Evolutionary conservation across 2,797 vertebrate species (phyloP).

Genomic region (Acrossocheilus wenchowensis): DNA sequence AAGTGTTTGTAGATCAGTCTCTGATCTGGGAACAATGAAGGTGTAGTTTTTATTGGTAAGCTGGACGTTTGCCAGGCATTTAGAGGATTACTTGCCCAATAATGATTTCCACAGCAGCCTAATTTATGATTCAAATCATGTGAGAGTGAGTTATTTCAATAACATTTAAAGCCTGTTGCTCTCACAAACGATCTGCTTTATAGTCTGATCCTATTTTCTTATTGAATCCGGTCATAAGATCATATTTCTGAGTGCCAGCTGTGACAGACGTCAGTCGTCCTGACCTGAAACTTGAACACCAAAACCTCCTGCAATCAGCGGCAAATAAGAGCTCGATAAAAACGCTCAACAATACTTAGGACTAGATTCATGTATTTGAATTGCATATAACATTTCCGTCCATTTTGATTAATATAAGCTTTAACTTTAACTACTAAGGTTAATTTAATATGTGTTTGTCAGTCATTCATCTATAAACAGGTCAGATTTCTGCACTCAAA

Average conservation of each 20-base stretch:
- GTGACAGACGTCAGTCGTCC: not conserved
- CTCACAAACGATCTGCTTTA: conserved; percentile 13
- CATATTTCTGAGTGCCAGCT: not conserved
- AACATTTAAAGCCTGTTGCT: not conserved
- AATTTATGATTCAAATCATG: not conserved
- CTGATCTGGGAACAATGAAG: not conserved
- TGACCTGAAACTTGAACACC: not conserved
- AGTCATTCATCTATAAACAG: not conserved
- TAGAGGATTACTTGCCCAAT: conserved; percentile 11
- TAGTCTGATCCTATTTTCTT: not conserved
- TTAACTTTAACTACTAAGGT: not conserved
- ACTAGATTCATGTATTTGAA: not conserved
- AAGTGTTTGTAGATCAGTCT: not conserved
- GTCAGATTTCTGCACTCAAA: not conserved
- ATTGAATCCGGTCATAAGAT: conserved; percentile 32
- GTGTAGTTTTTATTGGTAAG: not conserved
- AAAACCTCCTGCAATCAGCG: not conserved
- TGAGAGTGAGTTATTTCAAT: not conserved
- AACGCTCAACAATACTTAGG: not conserved
- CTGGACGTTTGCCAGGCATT: not conserved
- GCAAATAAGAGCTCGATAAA: not conserved
- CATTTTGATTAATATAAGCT: not conserved
- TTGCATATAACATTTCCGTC: not conserved
- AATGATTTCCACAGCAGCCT: not conserved
- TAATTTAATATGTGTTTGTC: not conserved